Base-by-base conservation (phyloP, 2,113 vertebrate genomes). In the Hyperoodon ampullatus region DNA sequence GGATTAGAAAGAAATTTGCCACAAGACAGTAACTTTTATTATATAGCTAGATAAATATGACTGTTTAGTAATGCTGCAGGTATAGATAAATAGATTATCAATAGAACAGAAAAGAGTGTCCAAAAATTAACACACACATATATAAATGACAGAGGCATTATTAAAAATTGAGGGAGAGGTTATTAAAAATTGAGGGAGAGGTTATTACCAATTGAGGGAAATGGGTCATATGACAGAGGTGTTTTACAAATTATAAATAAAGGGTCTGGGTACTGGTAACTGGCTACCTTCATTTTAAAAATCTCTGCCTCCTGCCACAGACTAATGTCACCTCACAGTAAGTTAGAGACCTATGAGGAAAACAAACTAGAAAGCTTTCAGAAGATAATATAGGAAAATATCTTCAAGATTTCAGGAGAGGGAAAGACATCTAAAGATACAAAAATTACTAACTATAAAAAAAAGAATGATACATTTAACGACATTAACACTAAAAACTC, bases 261-360 rank as follows among this genome's bases (percentile, higher is more conserved):
- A 74, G 47, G 1, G 6, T 50, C 63, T 93, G 42, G 30, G 50
- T 53, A 53, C 15, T 53, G 53, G 24, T 71, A 90, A 86, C 35
- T 61, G 13, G 12, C 35, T 89, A 61, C 39, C 42, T 94, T 81
- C n/a, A 77, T 93, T 61, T 53, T 9, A 47, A 60, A 75, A 70
- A 68, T 0, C 19, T 42, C 21, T 91, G n/a, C 10, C 13, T 80
- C 55, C 8, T 94, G 66, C 19, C 26, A 94, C 8, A 86, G 19
- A 94, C 24, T 74, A 78, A 78, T 16, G 4, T 85, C 42, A 39
- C 19, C 91, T 81, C n/a, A 39, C 68, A 82, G 11, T 47, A 70
- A 92, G 47, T 92, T 89, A 92, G 74, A 90, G 33, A 75, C 60
- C 55, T 72, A 39, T 81, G 13, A 83, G n/a, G 91, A 66, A 90